phyloP scores from a whole-genome alignment of 2,797 vertebrate species.

The Onychomys leucogaster region DNA sequence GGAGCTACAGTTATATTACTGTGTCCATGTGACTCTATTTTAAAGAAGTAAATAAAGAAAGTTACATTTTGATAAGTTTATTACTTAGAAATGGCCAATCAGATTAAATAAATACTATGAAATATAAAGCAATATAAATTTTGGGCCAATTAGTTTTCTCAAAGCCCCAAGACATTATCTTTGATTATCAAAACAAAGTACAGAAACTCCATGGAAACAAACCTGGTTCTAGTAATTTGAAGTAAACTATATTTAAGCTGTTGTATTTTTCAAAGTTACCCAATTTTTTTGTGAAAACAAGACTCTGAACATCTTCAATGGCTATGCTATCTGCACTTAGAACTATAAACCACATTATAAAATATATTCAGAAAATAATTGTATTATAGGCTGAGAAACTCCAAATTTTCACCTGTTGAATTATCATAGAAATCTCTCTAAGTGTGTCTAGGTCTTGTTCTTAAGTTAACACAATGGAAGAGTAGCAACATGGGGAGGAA shows the following conservation, averaged over 20 bases:
- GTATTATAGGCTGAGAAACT: not conserved
- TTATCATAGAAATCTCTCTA: not conserved
- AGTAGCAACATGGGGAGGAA: too few relatives aligned
- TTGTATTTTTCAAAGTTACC: constrained; percentile 44
- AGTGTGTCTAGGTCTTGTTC: not conserved
- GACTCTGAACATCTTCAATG: not conserved
- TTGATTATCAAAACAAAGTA: not conserved
- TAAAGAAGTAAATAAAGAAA: not conserved
- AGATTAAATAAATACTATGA: not conserved
- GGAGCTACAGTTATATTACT: not conserved
- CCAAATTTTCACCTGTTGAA: not conserved
- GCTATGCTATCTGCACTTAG: not conserved
- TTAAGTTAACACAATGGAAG: not conserved
- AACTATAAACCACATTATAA: not conserved
- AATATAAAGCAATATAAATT: constrained; percentile 1
- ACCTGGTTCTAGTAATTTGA: not conserved
- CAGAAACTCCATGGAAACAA: not conserved
- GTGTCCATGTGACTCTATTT: not conserved
- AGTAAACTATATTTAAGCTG: not conserved
- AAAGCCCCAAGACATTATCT: not conserved
- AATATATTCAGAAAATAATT: not conserved
- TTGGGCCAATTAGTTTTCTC: not conserved
- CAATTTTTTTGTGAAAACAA: not conserved
- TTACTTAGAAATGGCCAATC: not conserved
- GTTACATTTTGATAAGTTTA: not conserved